Evolutionary conservation across 2,888 invertebrate genomes (phyloP), one percentile per base, ranked within the genome.

Genomic region (Choristoneura rosaceana): DNA sequence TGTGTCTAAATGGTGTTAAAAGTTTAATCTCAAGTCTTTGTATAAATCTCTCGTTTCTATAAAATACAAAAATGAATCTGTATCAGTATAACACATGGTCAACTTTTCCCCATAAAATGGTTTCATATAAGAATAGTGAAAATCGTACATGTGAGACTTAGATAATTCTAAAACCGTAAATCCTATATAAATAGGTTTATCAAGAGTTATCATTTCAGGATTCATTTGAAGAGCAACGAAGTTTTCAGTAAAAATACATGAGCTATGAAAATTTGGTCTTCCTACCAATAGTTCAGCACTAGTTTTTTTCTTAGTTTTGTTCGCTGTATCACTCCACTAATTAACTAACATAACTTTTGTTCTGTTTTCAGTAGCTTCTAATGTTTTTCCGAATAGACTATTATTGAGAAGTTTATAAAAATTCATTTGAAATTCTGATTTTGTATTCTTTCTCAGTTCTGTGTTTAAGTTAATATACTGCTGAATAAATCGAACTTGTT

Each of bases 61-160:
- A 0, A 25, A 17, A 38, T 76, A 74, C 4, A 76, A 15, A n/a
- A 77, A 50, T 45, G 70, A 73, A 47, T 77, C 75, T 5, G 75
- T 76, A 45, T 75, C 75, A 10, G 74, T 77, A 45, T 76, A 77
- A 55, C 75, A 75, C 0, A 77, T 47, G 38, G 15, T 55, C 4
- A 55, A 41, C 41, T 62, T 52, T 15, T 71, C 38, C 43, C 41
- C 8, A 41, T 71, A 71, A 43, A 38, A 47, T 14, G 50, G 50
- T 55, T 71, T 66, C 33, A 43, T 50, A 25, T 41, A 15, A 3
- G 50, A 47, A 33, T 66, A 66, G 45, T 71, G 71, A 70, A 70
- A 70, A 5, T 70, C 14, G 15, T 70, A 70, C 59, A 70, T 50
- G 47, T 70, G 65, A 4, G n/a, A n/a, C 41, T 66, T 70, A 15